Evolutionary conservation across 1,140 invertebrate genomes (phyloP).

Genomic region (Ephestia elutella): DNA sequence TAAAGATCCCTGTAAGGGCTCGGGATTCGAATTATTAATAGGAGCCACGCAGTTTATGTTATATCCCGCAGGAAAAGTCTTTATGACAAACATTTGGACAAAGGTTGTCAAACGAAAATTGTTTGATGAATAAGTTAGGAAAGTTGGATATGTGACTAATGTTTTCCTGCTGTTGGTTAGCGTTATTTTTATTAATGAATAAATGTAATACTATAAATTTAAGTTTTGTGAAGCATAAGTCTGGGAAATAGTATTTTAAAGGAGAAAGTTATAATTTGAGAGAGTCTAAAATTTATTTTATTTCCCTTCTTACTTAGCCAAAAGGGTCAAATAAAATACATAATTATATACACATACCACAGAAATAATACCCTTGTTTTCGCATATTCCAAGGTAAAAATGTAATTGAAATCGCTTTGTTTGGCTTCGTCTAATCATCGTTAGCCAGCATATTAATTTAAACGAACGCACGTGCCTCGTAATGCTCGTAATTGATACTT

Average conservation of each 20-base stretch:
- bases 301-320: no score
- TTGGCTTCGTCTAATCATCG: constrained; percentile 3
- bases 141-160: no score
- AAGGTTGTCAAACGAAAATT: background rate
- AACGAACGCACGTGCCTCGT: constrained; percentile 5
- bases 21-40: constrained; percentile 48
- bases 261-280: no score
- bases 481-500: constrained; percentile 8
- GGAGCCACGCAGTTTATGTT: background rate
- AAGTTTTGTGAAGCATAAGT: no score
- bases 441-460: constrained; percentile 10
- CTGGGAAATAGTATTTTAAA: no score
- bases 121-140: no score
- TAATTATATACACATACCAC: background rate
- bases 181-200: no score
- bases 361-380: background rate
- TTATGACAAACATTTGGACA: background rate
- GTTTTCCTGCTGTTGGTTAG: no score
- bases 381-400: background rate
- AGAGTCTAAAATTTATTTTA: no score
- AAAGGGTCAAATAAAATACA: no score
- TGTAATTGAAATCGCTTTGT: background rate
- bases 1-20: constrained; percentile 39
- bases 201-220: no score
- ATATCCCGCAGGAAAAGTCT: background rate